Conservation (phyloP, 2,113 vertebrate genomes). For the Sprattus sprattus region DNA sequence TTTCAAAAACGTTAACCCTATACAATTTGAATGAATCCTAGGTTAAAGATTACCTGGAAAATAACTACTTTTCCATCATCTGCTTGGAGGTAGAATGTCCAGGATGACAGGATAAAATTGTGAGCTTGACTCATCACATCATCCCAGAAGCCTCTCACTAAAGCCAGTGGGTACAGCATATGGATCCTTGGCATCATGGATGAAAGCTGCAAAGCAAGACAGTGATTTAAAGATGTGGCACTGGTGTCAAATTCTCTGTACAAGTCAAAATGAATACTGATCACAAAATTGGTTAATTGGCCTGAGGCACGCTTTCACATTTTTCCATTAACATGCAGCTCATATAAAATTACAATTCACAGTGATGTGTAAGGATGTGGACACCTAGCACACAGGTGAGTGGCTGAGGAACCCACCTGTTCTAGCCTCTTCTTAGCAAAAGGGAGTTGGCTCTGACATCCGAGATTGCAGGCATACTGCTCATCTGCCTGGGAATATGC, state of each 20-base stretch:
- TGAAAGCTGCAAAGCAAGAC: conserved; percentile 77
- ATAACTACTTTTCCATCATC: conserved; percentile 95
- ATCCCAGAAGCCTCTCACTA: conserved; percentile 91
- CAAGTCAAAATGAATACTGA: not conserved
- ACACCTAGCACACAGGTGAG: not conserved
- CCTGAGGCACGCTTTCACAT: not conserved
- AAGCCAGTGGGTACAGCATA: conserved; percentile 85
- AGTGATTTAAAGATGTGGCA: not conserved
- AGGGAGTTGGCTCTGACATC: conserved; percentile 92
- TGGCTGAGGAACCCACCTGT: conserved; percentile 73
- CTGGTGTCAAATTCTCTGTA: not conserved
- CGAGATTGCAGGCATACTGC: conserved; percentile 91
- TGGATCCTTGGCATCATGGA: conserved; percentile 94
- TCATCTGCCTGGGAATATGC: conserved; percentile 88
- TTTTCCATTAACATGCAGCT: not conserved
- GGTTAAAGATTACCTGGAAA: conserved; percentile 80
- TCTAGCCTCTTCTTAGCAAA: conserved; percentile 87
- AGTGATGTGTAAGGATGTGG: too few species aligned
- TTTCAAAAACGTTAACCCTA: not conserved
- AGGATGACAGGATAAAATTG: conserved; percentile 89
- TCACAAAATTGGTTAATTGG: not conserved
- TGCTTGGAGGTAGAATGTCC: conserved; percentile 97
- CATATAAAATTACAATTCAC: too few species aligned
- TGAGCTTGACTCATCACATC: conserved; percentile 94
- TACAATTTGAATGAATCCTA: not conserved